phyloP scores from a whole-genome alignment of 2,113 vertebrate genomes.

The Xenopus tropicalis region DNA sequence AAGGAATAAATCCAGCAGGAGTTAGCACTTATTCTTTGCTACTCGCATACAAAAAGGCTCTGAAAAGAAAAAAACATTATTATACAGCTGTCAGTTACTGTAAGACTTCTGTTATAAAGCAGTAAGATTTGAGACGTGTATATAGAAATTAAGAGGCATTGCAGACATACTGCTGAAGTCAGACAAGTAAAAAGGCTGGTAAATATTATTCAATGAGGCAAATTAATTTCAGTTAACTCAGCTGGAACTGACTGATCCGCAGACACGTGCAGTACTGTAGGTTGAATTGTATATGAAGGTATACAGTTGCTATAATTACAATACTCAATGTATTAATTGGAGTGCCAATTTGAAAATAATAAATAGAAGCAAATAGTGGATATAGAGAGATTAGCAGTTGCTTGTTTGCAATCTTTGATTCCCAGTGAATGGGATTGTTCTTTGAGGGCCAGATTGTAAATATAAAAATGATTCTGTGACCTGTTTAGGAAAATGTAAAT shows the following conservation, averaged over 20 bases:
- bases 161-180: conserved; percentile 2
- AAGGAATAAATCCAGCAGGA: no score
- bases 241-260: neutral
- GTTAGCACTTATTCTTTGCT: no score
- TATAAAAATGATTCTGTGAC: no score
- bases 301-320: neutral
- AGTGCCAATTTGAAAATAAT: no score
- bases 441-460: no score
- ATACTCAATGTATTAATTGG: neutral
- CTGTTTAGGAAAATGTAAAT: no score
- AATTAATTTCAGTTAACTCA: conserved; percentile 3
- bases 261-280: neutral
- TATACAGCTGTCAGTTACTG: conserved; percentile 14
- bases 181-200: neutral
- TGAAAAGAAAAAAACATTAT: neutral
- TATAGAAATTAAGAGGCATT: conserved; percentile 3
- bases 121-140: neutral
- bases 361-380: no score
- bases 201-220: conserved; percentile 11
- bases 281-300: neutral
- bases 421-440: no score
- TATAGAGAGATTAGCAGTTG: no score
- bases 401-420: no score
- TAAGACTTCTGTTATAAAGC: neutral
- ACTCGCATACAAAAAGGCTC: no score